Base-by-base conservation (phyloP, 1,140 invertebrate genomes). In the Probaryconus sp. region DNA sequence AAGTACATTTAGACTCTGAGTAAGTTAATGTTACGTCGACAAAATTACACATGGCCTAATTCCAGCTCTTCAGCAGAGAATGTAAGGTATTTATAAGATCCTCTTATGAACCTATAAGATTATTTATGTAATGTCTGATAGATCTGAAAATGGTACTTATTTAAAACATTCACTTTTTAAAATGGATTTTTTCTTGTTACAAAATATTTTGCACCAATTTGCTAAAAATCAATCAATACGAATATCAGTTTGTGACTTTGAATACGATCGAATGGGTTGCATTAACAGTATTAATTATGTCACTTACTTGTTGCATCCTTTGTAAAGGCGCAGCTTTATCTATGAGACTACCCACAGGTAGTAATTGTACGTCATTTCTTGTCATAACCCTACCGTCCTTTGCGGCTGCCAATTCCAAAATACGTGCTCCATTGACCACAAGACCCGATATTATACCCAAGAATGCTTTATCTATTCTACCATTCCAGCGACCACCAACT, bases 381-480 rank as follows among this genome's bases (percentile, higher is more conserved):
- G 93, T 90, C 1, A 90, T 91, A 10, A 94, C 91, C 53, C 92
- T 89, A 3, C 92, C 89, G 82, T 97, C 94, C 37, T 92, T 92
- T 40, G 94, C 92, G 0, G 94, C 93, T 0, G 95, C 95, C 79
- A 96, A 84, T 82, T 98, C 96, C 33, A 98, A 88, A 5, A 97
- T 90, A 14, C 94, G 87, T 37, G 94, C 89, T 13, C 95, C 94
- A 83, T 98, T 97, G 16, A 97, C 92, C 1, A 96, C 95, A 6
- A 96, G 88, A 11, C 97, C 97, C 11, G 96, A 93, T 43, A 98
- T 92, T 17, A 97, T 93, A 6, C 97, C 97, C 42, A 92, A 89
- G 85, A 97, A 95, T 5, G 94, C 91, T 50, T 93, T 87, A 67
- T 95, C 92, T 18, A 97, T 93, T 45, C 90, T 90, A 48, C 88